A percentile compares a stretch with the other conserved stretches of the same genome.
These are phyloP conservation scores for Pholis gunnellus DNA, from an alignment of 2,113 vertebrate species.

Conservation along the genomic window DNA sequence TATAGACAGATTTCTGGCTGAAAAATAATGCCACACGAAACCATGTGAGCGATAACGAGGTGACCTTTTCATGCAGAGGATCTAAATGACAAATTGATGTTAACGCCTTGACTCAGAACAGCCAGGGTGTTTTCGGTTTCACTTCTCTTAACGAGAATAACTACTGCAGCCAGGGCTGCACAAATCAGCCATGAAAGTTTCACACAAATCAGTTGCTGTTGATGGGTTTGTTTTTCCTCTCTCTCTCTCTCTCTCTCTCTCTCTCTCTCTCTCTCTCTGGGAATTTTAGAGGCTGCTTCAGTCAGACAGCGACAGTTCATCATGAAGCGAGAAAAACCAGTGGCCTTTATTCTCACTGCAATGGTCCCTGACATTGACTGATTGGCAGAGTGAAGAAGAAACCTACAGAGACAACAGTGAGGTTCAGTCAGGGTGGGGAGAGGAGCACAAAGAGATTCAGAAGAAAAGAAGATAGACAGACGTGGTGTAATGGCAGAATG, in stretches of 20 bases:
- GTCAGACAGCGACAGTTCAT: conserved; percentile 64
- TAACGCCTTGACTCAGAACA: conserved; percentile 56
- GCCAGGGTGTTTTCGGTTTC: conserved; percentile 9
- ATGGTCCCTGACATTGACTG: conserved; percentile 62
- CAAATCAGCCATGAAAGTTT: conserved; percentile 14
- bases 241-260: not conserved
- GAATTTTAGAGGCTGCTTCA: conserved; percentile 55
- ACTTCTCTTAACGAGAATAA: conserved; percentile 15
- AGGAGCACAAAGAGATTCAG: conserved; percentile 28
- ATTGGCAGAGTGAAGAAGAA: conserved; percentile 63
- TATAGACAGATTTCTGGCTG: conserved; percentile 51
- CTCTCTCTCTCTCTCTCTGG: not conserved
- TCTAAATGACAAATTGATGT: conserved; percentile 69
- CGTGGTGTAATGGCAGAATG: conserved; percentile 41
- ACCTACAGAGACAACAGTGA: conserved; percentile 57
- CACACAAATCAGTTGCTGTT: conserved; percentile 48
- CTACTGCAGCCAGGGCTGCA: not conserved
- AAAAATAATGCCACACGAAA: conserved; percentile 56
- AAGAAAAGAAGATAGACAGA: conserved; percentile 45
- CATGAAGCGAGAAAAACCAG: conserved; percentile 57
- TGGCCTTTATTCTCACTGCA: conserved; percentile 73
- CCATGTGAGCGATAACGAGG: conserved; percentile 62
- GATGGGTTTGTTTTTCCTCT: conserved; percentile 54
- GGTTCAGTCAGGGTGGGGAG: conserved; percentile 23
- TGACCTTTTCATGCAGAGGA: conserved; percentile 73